Percentiles rank a stretch among this genome's conserved stretches.
Conservation (phyloP, 92 coral and sea anemone genomes). For the Parazoanthus swiftii region DNA sequence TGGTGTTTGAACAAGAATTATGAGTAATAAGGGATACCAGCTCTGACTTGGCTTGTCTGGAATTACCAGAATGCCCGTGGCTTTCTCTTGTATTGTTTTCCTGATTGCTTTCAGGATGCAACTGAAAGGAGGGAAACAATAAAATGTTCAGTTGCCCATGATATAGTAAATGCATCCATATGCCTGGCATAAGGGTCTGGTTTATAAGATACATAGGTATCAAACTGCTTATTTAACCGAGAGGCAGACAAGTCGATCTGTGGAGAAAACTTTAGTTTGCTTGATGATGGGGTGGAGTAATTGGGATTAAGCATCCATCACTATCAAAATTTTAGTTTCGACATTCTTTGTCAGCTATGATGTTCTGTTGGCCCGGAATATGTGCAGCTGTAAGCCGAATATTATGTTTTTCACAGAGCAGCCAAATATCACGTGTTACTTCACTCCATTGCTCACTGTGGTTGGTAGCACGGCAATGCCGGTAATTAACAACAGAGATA, state of each 20-base stretch:
- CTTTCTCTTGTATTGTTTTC: slow-evolving; percentile 32
- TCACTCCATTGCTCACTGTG: slow-evolving; percentile 31
- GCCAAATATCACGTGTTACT: slow-evolving; percentile 43
- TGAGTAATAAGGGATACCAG: slow-evolving; percentile 44
- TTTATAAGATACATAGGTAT: background rate
- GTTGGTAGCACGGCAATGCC: slow-evolving; percentile 7
- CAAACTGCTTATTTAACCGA: background rate
- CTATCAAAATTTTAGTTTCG: slow-evolving; percentile 3
- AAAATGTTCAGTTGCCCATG: too few relatives aligned
- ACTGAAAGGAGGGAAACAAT: too few relatives aligned
- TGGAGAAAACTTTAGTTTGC: slow-evolving; percentile 21
- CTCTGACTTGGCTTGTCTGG: slow-evolving; percentile 46
- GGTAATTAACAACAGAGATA: slow-evolving; percentile 19
- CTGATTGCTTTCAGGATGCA: too few relatives aligned
- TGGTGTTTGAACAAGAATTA: too few relatives aligned
- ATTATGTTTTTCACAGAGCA: slow-evolving; percentile 29
- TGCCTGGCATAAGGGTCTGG: background rate
- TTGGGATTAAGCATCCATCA: slow-evolving; percentile 20
- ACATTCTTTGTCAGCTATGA: too few relatives aligned
- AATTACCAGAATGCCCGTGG: slow-evolving; percentile 13
- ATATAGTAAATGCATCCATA: too few relatives aligned
- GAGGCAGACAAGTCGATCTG: slow-evolving; percentile 6
- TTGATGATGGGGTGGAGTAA: background rate
- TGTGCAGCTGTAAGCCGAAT: slow-evolving; percentile 36
- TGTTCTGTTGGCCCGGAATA: slow-evolving; percentile 23